Conservation (phyloP, 2,113 vertebrate species). For the Urocynchramus pylzowi region DNA sequence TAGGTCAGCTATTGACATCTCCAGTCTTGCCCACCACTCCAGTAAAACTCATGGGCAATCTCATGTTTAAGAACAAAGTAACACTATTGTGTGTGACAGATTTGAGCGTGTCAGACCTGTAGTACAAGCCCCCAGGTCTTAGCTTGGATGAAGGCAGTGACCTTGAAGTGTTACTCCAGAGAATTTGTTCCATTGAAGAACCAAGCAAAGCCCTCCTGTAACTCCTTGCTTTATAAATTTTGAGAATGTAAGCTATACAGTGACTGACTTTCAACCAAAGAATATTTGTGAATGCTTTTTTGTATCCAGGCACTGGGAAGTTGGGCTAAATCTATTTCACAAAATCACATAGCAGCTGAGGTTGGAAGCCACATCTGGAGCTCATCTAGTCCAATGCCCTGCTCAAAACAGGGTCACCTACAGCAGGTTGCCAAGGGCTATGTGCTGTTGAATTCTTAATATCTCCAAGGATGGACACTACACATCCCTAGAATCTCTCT, state of each 20-base stretch:
- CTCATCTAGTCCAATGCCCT: neutral
- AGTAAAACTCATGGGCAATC: neutral
- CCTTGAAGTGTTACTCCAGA: neutral
- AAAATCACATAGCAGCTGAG: neutral
- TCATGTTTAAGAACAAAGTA: neutral
- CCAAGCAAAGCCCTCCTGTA: neutral
- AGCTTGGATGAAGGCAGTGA: neutral
- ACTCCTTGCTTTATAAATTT: neutral
- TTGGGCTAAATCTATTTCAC: neutral
- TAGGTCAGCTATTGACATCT: neutral
- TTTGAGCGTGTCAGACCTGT: neutral
- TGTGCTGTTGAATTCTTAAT: neutral
- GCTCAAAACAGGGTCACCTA: neutral
- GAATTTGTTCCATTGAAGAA: neutral
- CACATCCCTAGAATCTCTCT: neutral
- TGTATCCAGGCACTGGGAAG: neutral
- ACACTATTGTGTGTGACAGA: neutral
- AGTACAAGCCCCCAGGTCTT: neutral
- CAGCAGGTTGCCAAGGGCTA: neutral
- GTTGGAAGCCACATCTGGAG: neutral
- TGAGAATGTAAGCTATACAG: neutral
- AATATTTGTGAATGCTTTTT: neutral
- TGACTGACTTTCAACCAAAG: neutral
- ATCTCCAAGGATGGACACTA: neutral
- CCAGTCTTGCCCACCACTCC: neutral